phyloP scores from a whole-genome alignment of 2,888 invertebrate genomes.

The Oscheius onirici region DNA sequence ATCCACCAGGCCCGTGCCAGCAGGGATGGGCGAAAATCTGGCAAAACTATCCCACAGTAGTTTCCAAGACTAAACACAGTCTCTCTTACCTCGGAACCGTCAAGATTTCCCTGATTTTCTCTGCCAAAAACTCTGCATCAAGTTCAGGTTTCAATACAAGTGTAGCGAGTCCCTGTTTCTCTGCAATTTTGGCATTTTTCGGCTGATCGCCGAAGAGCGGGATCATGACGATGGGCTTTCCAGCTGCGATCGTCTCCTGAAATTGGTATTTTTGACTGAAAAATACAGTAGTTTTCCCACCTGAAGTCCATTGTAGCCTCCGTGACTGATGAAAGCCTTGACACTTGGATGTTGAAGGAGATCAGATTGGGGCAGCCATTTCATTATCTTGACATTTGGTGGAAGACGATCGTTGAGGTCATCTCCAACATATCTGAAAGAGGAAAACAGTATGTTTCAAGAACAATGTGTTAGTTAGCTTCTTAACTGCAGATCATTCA shows the following conservation, averaged over 20 bases:
- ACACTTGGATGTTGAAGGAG: constrained; percentile 78
- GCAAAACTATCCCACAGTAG: no score
- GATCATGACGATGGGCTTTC: constrained; percentile 35
- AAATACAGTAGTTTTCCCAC: no score
- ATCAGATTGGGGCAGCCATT: constrained; percentile 64
- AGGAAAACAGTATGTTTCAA: no score
- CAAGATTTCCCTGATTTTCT: constrained; percentile 24
- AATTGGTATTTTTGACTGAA: constrained; percentile 4
- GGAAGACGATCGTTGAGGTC: constrained; percentile 27
- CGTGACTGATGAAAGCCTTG: constrained; percentile 80
- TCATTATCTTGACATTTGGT: constrained; percentile 51
- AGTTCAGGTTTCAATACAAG: constrained; percentile 33
- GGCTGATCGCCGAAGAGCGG: constrained; percentile 43
- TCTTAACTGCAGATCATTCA: no score
- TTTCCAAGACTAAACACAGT: no score
- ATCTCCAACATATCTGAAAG: constrained; percentile 22
- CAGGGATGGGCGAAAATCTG: no score
- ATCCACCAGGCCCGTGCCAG: no score
- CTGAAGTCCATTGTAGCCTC: constrained; percentile 80
- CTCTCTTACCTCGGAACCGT: constrained; percentile 29
- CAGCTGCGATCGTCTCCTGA: constrained; percentile 38
- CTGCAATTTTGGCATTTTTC: constrained; percentile 36
- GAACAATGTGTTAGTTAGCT: no score
- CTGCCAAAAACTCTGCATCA: constrained; percentile 7
- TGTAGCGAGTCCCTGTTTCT: constrained; percentile 36